phyloP scores from a whole-genome alignment of 2,888 invertebrate species.

The Agrilus biguttatus region DNA sequence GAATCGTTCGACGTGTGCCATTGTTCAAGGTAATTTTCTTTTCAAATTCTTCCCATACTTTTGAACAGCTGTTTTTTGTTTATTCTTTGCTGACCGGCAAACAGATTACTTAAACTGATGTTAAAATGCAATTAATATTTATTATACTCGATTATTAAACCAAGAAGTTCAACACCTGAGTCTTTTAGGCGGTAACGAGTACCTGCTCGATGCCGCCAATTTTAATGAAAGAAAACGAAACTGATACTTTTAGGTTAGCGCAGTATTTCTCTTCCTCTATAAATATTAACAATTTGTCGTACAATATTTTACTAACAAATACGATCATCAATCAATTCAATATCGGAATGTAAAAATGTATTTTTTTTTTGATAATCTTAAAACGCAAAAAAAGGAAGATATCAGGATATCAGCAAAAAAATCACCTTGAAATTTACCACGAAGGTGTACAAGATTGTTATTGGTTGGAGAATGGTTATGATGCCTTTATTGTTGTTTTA shows the following conservation, averaged over 20 bases:
- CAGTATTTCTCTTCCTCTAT: neutral
- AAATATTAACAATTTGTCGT: neutral
- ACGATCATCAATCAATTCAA: too few species aligned
- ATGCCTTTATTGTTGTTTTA: too few species aligned
- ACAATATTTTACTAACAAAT: neutral
- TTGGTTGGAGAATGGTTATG: too few species aligned
- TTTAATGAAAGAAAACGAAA: constrained; percentile 2
- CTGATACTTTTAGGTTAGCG: neutral
- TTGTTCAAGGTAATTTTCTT: constrained; percentile 29
- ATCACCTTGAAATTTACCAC: too few species aligned
- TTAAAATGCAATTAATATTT: neutral
- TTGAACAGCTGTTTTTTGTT: constrained; percentile 9
- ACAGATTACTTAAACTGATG: neutral
- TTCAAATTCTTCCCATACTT: neutral
- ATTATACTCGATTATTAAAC: neutral
- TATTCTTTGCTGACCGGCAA: constrained; percentile 1
- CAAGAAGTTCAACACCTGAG: constrained; percentile 1
- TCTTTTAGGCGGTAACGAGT: neutral
- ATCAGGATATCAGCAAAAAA: too few species aligned
- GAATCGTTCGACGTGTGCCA: constrained; percentile 31
- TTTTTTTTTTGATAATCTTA: too few species aligned
- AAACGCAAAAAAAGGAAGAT: too few species aligned
- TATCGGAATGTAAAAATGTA: too few species aligned
- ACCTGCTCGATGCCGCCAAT: neutral
- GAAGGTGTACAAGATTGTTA: too few species aligned